phyloP scores from a whole-genome alignment of 2,797 vertebrate genomes.

The Galago senegalensis region DNA sequence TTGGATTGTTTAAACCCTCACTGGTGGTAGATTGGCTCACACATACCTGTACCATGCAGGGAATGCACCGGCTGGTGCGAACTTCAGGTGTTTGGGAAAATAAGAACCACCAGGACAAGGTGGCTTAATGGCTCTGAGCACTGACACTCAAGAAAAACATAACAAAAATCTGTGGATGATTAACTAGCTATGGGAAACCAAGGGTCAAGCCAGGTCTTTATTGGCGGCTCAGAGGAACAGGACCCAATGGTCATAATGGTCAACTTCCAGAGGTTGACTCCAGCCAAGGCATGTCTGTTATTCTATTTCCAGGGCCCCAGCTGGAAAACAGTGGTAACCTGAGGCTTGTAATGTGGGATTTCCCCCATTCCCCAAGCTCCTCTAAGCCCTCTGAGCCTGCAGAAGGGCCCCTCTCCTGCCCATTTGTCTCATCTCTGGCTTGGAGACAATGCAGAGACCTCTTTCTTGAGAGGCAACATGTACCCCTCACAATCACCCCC shows the following conservation, averaged over 20 bases:
- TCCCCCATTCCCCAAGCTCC: not conserved
- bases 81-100: not conserved
- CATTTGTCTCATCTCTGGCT: not conserved
- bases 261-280: not conserved
- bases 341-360: rapidly evolving
- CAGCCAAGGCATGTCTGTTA: not conserved
- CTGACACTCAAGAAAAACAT: not conserved
- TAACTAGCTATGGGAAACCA: not conserved
- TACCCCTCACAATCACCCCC: not conserved
- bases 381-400: not conserved
- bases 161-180: not conserved
- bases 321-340: not conserved
- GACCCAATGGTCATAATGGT: too few species aligned
- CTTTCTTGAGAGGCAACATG: not conserved
- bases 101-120: not conserved
- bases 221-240: not conserved
- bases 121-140: not conserved
- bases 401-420: too few species aligned
- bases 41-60: too few species aligned
- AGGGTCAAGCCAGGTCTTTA: not conserved
- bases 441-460: not conserved
- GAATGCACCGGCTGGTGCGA: too few species aligned
- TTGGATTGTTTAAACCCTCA: not conserved
- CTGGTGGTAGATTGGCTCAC: not conserved
- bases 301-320: too few species aligned